Base-by-base conservation (phyloP, 2,113 vertebrate genomes). In the Atractosteus spatula region DNA sequence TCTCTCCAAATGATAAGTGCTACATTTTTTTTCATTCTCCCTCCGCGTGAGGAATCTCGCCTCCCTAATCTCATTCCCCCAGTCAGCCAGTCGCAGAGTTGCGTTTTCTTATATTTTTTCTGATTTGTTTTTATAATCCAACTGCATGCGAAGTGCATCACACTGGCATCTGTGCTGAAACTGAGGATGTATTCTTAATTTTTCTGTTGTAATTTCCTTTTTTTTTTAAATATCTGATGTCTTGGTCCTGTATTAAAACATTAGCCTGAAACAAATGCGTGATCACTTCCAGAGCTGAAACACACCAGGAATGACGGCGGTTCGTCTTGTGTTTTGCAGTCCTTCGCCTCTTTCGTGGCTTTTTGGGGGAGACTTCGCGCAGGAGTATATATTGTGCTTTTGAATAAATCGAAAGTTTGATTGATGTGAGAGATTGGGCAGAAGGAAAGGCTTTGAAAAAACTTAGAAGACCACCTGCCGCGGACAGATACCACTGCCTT, bases 371-470 rank as follows among this genome's bases (percentile, higher is more conserved):
- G 72, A 77, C 73, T 75, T 68, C 71, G 7, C 78, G 67, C 66
- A 47, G 71, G 71, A 79, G 42, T 79, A 67, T 69, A 70, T 78
- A 77, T 55, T 70, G 78, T 72, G 77, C 72, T 70, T 80, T 73
- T 79, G 72, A 76, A 75, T 61, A 67, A 79, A 82, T 81, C 84
- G 74, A 88, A 92, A 93, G 87, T 93, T 93, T 90, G 82, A 88
- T 75, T 68, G 82, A 71, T 65, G 73, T 59, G 79, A 78, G 8
- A 57, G 65, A 41, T 56, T 44, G 76, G 64, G 61, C 72, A 64
- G 76, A 74, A 80, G 78, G 73, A 61, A 74, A 17, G 72, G 68
- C 68, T 14, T 57, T 66, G 78, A 17, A 68, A 75, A 57, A 72
- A 78, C 77, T 66, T 71, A 44, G 55, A 14, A 51, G 74, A 75